phyloP scores from a whole-genome alignment of 1,140 invertebrate genomes.

The Tachypleus tridentatus region DNA sequence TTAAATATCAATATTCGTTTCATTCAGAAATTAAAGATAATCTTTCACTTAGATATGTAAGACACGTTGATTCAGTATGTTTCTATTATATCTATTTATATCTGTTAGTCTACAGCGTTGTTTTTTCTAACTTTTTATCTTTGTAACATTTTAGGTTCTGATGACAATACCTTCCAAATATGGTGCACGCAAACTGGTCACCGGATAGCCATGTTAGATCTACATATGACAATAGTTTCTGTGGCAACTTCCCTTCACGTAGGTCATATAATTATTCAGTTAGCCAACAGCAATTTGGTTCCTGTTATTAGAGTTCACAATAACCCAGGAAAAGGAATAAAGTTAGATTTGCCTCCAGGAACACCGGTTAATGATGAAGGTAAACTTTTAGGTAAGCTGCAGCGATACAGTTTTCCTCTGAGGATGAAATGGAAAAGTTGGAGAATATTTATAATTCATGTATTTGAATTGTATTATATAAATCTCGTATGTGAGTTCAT shows the following conservation, averaged over 20 bases:
- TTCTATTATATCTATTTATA: neutral
- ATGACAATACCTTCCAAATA: slow-evolving; percentile 63
- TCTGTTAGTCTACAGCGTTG: neutral
- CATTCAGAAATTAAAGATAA: no score
- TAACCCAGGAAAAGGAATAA: slow-evolving; percentile 24
- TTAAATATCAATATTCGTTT: no score
- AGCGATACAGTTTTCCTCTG: no score
- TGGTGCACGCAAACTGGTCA: slow-evolving; percentile 39
- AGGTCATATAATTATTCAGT: slow-evolving; percentile 23
- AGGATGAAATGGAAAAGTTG: no score
- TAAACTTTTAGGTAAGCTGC: slow-evolving; percentile 16
- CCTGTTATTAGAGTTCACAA: slow-evolving; percentile 26
- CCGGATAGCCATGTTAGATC: slow-evolving; percentile 22
- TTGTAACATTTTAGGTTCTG: slow-evolving; percentile 44
- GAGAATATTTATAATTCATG: no score
- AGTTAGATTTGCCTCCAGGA: slow-evolving; percentile 22
- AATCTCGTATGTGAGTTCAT: no score
- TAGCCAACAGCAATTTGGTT: slow-evolving; percentile 22
- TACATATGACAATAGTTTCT: slow-evolving; percentile 22
- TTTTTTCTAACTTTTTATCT: slow-evolving; percentile 31
- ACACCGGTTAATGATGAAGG: slow-evolving; percentile 21
- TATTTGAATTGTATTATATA: no score
- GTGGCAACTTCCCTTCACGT: slow-evolving; percentile 22
- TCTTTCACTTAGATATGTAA: no score
- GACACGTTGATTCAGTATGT: neutral